phyloP scores from a whole-genome alignment of 2,113 vertebrate species.

The Charadrius vociferus region DNA sequence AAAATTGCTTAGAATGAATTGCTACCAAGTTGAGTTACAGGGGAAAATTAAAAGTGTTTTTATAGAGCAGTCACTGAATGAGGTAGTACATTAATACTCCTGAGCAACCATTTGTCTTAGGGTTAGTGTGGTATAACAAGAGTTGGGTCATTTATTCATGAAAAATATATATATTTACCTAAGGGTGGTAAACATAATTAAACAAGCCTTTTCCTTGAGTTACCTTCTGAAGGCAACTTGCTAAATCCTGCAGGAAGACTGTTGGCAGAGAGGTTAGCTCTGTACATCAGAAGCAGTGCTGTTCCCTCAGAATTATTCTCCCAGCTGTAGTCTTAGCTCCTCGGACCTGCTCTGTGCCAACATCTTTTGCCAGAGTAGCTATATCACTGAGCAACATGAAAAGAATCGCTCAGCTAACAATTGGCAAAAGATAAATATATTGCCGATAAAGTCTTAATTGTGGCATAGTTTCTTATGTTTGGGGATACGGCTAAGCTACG shows the following conservation, averaged over 20 bases:
- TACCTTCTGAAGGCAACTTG: not conserved
- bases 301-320: not conserved
- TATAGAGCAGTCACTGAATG: not conserved
- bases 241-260: not conserved
- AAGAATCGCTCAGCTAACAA: not conserved
- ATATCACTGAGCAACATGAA: not conserved
- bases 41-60: constrained; percentile 21
- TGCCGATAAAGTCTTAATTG: not conserved
- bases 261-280: not conserved
- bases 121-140: not conserved
- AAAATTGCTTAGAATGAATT: constrained; percentile 39
- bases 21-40: not conserved
- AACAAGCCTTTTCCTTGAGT: not conserved
- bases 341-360: not conserved
- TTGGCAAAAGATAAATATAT: not conserved
- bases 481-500: not conserved
- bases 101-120: not conserved
- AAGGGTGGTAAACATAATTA: not conserved
- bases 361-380: not conserved
- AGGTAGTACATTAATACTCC: not conserved
- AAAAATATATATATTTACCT: not conserved
- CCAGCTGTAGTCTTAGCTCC: not conserved
- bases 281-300: not conserved
- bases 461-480: not conserved
- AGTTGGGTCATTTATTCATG: not conserved